Percentiles rank a stretch among this genome's conserved stretches.
Evolutionary conservation across 1,140 invertebrate genomes (phyloP).

Genomic region (Tachypleus tridentatus): DNA sequence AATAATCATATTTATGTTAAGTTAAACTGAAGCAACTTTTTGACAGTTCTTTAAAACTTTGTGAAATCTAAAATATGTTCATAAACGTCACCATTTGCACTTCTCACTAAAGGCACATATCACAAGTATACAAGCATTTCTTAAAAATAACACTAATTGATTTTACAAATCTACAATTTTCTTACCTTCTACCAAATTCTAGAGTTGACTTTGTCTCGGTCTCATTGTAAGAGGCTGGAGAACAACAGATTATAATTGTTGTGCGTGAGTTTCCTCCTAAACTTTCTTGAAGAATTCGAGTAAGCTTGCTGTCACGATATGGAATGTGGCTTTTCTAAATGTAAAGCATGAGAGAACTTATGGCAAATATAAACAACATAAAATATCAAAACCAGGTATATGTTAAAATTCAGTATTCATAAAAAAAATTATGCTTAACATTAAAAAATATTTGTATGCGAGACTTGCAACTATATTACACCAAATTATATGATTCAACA

Average conservation of each 20-base stretch:
- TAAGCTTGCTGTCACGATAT: slow-evolving; percentile 98
- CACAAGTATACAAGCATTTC: neutral
- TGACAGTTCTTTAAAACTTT: no score
- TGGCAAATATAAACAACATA: no score
- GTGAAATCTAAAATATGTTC: no score
- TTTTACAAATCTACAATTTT: neutral
- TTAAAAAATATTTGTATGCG: no score
- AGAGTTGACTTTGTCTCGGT: slow-evolving; percentile 98
- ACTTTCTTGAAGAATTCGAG: slow-evolving; percentile 97
- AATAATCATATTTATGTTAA: no score
- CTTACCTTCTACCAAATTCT: slow-evolving; percentile 74
- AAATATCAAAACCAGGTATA: no score
- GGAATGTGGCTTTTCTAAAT: slow-evolving; percentile 89
- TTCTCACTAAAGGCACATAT: slow-evolving; percentile 1
- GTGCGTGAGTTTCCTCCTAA: slow-evolving; percentile 97
- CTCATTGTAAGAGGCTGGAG: slow-evolving; percentile 98
- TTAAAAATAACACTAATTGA: neutral
- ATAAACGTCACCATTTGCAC: no score
- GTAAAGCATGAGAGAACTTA: no score
- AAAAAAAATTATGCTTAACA: no score
- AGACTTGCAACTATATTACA: no score
- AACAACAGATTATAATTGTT: slow-evolving; percentile 99
- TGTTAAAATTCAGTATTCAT: neutral
- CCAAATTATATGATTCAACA: no score
- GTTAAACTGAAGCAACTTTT: no score